These are phyloP conservation scores for Ephestia elutella DNA, from an alignment of 1,140 invertebrate species.

Conservation along the genomic window DNA sequence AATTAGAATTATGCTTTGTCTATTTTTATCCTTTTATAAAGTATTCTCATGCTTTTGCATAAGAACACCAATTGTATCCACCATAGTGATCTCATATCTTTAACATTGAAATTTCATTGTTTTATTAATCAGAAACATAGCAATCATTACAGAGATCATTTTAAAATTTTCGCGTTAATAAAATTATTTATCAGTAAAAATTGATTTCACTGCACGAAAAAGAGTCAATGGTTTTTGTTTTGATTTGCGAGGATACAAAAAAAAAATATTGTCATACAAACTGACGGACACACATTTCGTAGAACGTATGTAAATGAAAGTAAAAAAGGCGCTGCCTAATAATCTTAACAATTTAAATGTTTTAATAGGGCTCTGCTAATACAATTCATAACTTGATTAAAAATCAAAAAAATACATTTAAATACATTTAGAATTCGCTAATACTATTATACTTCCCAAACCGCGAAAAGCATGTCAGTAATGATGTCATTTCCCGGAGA, in stretches of 20 bases:
- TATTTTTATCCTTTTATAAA: neutral
- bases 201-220: conserved; percentile 4
- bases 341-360: too few species aligned
- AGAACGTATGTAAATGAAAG: too few species aligned
- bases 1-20: neutral
- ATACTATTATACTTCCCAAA: conserved; percentile 8
- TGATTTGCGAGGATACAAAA: neutral
- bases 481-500: conserved; percentile 1
- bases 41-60: neutral
- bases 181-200: neutral
- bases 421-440: conserved; percentile 1
- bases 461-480: conserved; percentile 5
- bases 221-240: neutral
- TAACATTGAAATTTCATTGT: too few species aligned
- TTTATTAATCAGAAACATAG: too few species aligned
- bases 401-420: conserved; percentile 4
- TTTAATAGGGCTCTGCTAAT: neutral
- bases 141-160: too few species aligned
- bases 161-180: too few species aligned
- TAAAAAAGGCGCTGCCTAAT: too few species aligned
- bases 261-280: neutral
- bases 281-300: neutral
- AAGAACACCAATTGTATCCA: neutral
- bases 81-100: too few species aligned
- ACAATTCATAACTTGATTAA: conserved; percentile 10